These are phyloP conservation scores for Ctenochaetus hawaiiensis DNA, from an alignment of 2,797 vertebrate genomes.

Conservation along the genomic window DNA sequence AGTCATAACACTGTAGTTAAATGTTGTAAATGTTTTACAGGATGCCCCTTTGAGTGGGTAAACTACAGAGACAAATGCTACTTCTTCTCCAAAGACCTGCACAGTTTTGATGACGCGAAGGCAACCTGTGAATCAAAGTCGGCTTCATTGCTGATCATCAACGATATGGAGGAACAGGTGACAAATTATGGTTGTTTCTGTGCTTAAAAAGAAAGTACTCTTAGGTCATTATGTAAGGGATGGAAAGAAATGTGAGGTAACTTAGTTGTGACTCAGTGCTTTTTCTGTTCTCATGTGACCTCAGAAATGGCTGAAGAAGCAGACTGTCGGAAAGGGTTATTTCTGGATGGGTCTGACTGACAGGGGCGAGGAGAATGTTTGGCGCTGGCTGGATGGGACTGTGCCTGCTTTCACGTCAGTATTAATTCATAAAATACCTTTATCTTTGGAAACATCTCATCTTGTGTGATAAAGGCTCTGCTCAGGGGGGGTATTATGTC, in stretches of 20 bases:
- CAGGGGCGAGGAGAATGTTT: slow-evolving; percentile 87
- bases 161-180: slow-evolving; percentile 93
- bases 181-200: neutral
- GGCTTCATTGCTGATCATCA: slow-evolving; percentile 90
- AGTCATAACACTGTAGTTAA: no score
- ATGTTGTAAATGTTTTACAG: slow-evolving; percentile 69
- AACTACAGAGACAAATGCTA: slow-evolving; percentile 93
- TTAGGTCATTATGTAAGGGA: neutral
- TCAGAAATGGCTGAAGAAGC: slow-evolving; percentile 93
- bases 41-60: slow-evolving; percentile 90
- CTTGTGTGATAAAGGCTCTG: neutral
- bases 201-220: neutral
- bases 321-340: slow-evolving; percentile 88
- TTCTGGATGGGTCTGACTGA: slow-evolving; percentile 97
- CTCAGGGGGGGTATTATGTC: slow-evolving; percentile 21
- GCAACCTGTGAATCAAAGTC: slow-evolving; percentile 86
- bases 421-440: slow-evolving; percentile 22
- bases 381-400: slow-evolving; percentile 94
- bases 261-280: neutral
- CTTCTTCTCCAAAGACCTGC: slow-evolving; percentile 90
- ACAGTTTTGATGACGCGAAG: slow-evolving; percentile 90
- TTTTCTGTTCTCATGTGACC: slow-evolving; percentile 53
- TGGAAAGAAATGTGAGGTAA: slow-evolving; percentile 18
- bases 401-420: slow-evolving; percentile 90
- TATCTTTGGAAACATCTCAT: slow-evolving; percentile 3